Conservation (phyloP, 1,140 invertebrate genomes). For the Lanistes nyassanus region DNA sequence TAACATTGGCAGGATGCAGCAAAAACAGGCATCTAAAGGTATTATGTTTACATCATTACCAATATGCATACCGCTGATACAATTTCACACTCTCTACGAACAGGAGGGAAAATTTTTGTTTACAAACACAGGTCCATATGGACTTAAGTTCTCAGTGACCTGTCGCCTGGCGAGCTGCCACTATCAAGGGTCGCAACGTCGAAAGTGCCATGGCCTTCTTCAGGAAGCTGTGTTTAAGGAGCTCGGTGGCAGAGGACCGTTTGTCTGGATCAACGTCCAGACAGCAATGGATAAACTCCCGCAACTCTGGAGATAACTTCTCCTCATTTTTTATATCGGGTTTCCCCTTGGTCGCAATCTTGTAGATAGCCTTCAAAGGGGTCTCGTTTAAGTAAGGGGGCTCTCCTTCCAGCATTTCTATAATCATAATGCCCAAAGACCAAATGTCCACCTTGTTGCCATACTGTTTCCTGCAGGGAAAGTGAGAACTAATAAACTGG, state of each 20-base stretch:
- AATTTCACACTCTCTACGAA: not conserved
- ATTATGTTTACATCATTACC: no score
- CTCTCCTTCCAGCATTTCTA: constrained; percentile 68
- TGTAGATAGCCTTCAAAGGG: constrained; percentile 74
- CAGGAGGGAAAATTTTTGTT: not conserved
- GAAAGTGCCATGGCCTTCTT: constrained; percentile 92
- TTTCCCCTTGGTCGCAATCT: constrained; percentile 76
- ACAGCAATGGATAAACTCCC: constrained; percentile 97
- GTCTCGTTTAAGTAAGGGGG: constrained; percentile 67
- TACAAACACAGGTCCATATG: not conserved
- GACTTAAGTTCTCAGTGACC: constrained; percentile 40
- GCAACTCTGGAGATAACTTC: constrained; percentile 91
- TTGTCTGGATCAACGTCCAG: constrained; percentile 97
- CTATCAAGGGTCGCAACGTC: constrained; percentile 92
- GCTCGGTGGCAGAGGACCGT: constrained; percentile 85
- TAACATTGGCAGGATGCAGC: no score
- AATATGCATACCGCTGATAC: no score
- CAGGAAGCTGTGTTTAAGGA: constrained; percentile 95
- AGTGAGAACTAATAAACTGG: constrained; percentile 23
- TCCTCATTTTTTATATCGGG: constrained; percentile 85
- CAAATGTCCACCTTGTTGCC: constrained; percentile 67
- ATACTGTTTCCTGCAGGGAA: constrained; percentile 66
- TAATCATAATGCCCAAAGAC: constrained; percentile 67
- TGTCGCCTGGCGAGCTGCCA: constrained; percentile 92
- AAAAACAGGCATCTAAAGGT: no score